phyloP scores from a whole-genome alignment of 2,113 vertebrate species.

The Emydocephalus ijimae region DNA sequence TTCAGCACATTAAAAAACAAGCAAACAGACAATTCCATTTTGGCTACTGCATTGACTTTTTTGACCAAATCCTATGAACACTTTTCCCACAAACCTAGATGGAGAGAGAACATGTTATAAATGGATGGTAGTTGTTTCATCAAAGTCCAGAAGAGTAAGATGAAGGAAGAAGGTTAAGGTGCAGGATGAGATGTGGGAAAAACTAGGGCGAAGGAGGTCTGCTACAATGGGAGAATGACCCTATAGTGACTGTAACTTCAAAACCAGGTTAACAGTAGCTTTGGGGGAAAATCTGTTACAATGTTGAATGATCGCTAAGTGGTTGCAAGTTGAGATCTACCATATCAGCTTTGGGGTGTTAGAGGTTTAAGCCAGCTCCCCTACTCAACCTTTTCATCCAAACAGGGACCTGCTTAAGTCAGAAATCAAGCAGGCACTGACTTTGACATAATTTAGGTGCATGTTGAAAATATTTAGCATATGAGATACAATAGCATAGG shows the following conservation, averaged over 20 bases:
- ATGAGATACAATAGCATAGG: neutral
- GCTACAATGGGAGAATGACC: neutral
- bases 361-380: neutral
- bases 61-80: neutral
- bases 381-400: neutral
- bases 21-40: neutral
- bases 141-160: neutral
- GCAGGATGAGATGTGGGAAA: neutral
- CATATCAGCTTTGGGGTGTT: neutral
- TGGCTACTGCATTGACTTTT: neutral
- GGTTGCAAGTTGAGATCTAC: neutral
- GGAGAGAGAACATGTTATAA: fast-evolving
- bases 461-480: neutral
- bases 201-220: neutral
- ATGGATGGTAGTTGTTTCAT: slow-evolving; percentile 1
- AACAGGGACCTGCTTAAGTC: neutral
- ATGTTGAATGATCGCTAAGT: neutral
- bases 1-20: neutral
- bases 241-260: neutral
- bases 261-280: neutral
- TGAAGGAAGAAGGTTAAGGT: neutral
- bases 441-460: neutral
- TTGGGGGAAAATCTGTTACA: neutral
- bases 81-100: fast-evolving
- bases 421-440: neutral